Percentiles rank a stretch among this genome's conserved stretches.
Conservation (phyloP, 2,113 vertebrate genomes). For the Dicentrarchus labrax region DNA sequence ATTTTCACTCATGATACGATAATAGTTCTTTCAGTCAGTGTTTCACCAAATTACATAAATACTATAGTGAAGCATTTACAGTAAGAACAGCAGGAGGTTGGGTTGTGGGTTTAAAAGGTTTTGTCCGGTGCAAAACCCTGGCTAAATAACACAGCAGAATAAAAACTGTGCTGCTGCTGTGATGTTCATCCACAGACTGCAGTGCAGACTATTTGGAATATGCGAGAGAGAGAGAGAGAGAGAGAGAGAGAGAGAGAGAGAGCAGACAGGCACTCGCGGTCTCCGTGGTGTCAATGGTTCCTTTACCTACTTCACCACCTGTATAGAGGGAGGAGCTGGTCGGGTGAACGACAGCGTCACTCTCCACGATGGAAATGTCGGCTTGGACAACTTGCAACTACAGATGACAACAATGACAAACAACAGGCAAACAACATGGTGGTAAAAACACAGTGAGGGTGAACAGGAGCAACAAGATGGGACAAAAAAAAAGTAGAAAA, state of each 20-base stretch:
- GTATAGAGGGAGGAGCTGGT: slow-evolving; percentile 98
- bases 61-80: neutral
- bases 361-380: slow-evolving; percentile 99
- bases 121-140: no score
- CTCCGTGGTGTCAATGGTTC: slow-evolving; percentile 79
- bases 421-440: slow-evolving; percentile 91
- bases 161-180: slow-evolving; percentile 50
- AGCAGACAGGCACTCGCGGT: slow-evolving; percentile 83
- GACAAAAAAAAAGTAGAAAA: neutral
- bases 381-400: slow-evolving; percentile 99
- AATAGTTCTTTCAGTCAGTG: slow-evolving; percentile 7
- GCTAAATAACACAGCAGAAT: neutral
- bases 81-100: neutral
- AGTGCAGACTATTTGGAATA: slow-evolving; percentile 44
- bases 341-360: slow-evolving; percentile 99
- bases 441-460: slow-evolving; percentile 85
- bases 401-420: slow-evolving; percentile 87
- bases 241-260: slow-evolving; percentile 41
- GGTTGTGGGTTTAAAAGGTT: neutral
- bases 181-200: slow-evolving; percentile 53
- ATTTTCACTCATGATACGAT: slow-evolving; percentile 8
- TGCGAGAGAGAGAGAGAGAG: slow-evolving; percentile 50
- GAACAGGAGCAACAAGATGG: slow-evolving; percentile 51
- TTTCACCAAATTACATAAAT: slow-evolving; percentile 1
- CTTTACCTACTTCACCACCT: slow-evolving; percentile 99